These are phyloP conservation scores for Grapholita molesta DNA, from an alignment of 1,140 invertebrate species.

Conservation along the genomic window DNA sequence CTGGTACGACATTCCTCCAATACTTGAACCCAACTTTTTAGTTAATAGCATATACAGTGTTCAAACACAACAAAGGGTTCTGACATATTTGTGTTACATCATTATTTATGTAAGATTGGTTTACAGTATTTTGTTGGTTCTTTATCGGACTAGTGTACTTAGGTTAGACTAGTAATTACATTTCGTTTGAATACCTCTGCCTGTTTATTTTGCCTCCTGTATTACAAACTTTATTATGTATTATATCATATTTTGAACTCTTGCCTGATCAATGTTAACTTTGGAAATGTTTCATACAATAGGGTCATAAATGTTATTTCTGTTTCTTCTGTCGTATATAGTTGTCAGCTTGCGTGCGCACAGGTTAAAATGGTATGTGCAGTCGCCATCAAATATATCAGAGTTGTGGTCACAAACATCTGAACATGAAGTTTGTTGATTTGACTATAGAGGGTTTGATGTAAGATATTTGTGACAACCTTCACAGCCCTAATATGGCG, in stretches of 20 bases:
- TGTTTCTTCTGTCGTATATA: too few relatives aligned
- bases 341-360: too few relatives aligned
- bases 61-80: constrained; percentile 52
- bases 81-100: constrained; percentile 57
- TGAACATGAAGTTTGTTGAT: too few relatives aligned
- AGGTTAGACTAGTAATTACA: constrained; percentile 38
- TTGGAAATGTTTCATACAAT: background rate
- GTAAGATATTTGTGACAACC: too few relatives aligned
- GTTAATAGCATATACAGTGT: constrained; percentile 43
- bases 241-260: background rate
- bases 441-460: too few relatives aligned
- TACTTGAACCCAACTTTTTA: constrained; percentile 10
- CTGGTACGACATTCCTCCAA: background rate
- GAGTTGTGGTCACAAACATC: too few relatives aligned
- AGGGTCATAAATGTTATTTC: too few relatives aligned
- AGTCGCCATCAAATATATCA: too few relatives aligned
- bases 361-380: too few relatives aligned
- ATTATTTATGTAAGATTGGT: constrained; percentile 51
- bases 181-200: constrained; percentile 51
- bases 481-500: too few relatives aligned
- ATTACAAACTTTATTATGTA: background rate
- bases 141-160: constrained; percentile 42
- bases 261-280: constrained; percentile 8
- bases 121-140: constrained; percentile 54
- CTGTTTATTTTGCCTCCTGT: constrained; percentile 23